Base-by-base conservation (phyloP, 1,140 invertebrate species). In the Caligus rogercresseyi region DNA sequence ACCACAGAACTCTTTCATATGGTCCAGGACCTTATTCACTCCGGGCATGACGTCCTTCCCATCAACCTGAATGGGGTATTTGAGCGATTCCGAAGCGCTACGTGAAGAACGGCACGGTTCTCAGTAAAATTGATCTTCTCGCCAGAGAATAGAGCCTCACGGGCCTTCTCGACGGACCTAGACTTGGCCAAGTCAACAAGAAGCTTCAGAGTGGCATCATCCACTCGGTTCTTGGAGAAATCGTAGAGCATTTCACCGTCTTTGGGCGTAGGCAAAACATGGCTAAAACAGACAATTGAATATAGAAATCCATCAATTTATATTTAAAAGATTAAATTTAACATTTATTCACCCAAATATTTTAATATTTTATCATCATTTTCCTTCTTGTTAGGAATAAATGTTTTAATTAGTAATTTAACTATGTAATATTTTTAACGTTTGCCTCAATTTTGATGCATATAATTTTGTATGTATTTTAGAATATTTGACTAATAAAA, bases 61-160 rank as follows among this genome's bases (percentile, higher is more conserved):
- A 72, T 92, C 84, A 2, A 97, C 83, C 15, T 83, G 56, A 65
- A 98, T 89, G 1, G 81, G 0, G 81, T 76, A 71, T 87, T 86
- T 54, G 79, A 77, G 52, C 86, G 77, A 72, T 98, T 97, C 56
- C 96, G 80, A 21, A 99, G 77, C 16, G 96, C 96, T 52, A 86
- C 81, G 73, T 99, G 96, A 1, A 99, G 75, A 1, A 99, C 96
- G 51, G 95, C 86, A 67, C 94, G 79, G 69, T 90, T 81, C 76
- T 99, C 96, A 1, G 96, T 99, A 69, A 96, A 93, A 74, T 99
- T 99, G 26, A 99, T 98, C 70, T 89, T 91, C 70, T 90, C 79
- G 25, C 93, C 96, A 66, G 72, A 71, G 72, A 98, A 98, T 93
- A 99, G 97, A 25, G 84, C 85, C 76, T 89, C 80, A 68, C 92